These are phyloP conservation scores for Lycophotia porphyrea DNA, from an alignment of 2,888 invertebrate species.

Conservation along the genomic window DNA sequence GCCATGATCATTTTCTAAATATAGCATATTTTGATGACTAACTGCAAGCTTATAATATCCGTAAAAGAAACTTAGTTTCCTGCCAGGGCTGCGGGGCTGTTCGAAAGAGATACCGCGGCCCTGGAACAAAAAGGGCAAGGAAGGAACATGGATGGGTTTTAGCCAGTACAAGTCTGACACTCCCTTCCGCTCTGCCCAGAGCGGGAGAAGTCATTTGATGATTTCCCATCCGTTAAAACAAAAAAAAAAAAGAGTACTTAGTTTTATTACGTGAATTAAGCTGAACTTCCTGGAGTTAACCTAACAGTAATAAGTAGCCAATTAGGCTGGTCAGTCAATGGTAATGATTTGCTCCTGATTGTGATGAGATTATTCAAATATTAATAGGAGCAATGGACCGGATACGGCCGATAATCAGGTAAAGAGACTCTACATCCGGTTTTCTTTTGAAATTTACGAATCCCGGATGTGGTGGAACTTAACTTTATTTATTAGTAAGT, in stretches of 20 bases:
- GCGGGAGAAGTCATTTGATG: no score
- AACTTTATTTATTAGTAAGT: no score
- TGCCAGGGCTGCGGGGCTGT: no score
- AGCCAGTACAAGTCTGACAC: no score
- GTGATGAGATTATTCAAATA: slow-evolving; percentile 20
- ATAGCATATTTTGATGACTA: background rate
- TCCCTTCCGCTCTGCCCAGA: no score
- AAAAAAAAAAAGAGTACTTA: no score
- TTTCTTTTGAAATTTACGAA: slow-evolving; percentile 8
- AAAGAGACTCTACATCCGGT: slow-evolving; percentile 15
- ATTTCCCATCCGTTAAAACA: no score
- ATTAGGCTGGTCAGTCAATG: background rate
- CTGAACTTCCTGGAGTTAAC: no score
- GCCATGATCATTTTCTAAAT: background rate
- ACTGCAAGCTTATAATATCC: background rate
- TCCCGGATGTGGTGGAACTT: slow-evolving; percentile 9
- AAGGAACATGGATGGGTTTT: no score
- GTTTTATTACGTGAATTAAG: background rate
- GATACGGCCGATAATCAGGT: slow-evolving; percentile 9
- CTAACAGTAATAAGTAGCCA: background rate
- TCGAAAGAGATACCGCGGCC: no score
- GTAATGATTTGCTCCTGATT: slow-evolving; percentile 5
- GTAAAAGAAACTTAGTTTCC: no score
- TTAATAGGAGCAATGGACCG: slow-evolving; percentile 11
- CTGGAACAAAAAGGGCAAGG: no score